Base-by-base conservation (phyloP, 2,113 vertebrate genomes). In the Engraulis encrasicolus region DNA sequence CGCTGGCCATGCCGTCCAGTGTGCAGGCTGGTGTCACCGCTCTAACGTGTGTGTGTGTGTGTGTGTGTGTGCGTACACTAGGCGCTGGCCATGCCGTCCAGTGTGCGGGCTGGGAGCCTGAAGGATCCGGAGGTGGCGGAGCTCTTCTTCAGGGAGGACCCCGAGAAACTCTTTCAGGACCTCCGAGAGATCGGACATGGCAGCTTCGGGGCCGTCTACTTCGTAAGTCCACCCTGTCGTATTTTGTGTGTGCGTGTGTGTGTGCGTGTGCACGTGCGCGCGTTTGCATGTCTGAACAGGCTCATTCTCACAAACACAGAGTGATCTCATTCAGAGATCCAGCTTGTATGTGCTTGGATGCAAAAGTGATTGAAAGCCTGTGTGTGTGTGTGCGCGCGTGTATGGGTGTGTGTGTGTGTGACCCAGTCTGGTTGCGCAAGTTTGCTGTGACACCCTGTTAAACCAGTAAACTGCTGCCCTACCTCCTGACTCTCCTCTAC, bases 101-200 rank as follows among this genome's bases (percentile, higher is more conserved):
- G 95, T 95, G 61, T 95, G 92, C 95, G 97, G 95, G 96, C 97
- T 49, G 97, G 97, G 92, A 97, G 95, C 94, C 94, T 98, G 93
- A 97, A 97, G 94, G 97, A 98, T 93, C 97, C 97, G 38, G 97
- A 98, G 93, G 96, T 97, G 91, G 96, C 97, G 77, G 97, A 98
- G 89, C 95, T 98, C 78, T 98, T 98, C 93, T 97, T 93, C 93
- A 96, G 96, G 89, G 97, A 98, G 83, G 96, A 98, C 88, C 97
- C 97, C 0, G 97, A 97, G 91, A 97, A 98, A 86, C 95, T 98
- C 86, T 98, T 98, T 91, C 96, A 95, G 58, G 97, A 98, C 91
- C 95, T 98, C 81, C 94, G 96, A 50, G 97, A 98, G 91, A 98
- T 98, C 23, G 97, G 97, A 82, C 97, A 98, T 94, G 97, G 97